Base-by-base conservation (phyloP, 2,888 invertebrate genomes). In the Monopis laevigella region DNA sequence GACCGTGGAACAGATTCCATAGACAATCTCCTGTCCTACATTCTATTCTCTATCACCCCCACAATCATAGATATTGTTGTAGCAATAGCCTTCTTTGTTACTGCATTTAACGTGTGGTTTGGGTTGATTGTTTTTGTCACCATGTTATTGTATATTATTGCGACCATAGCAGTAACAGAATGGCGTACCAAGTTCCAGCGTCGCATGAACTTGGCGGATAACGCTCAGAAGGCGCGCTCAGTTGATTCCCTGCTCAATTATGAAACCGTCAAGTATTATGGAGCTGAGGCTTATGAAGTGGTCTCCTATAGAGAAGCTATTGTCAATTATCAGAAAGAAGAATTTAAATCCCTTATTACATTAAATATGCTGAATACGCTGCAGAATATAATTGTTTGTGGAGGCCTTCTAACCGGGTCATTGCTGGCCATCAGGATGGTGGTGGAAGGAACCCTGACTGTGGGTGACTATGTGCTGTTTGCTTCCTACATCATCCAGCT, bases 241-340 rank as follows among this genome's bases (percentile, higher is more conserved):
- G 96, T 98, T 0, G 98, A 99, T 70, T 98, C 98, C 0, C 74
- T 99, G 41, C 83, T 98, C 10, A 99, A 99, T 78, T 98, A 96
- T 73, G 98, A 99, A 80, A 98, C 98, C 1, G 98, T 98, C 0
- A 99, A 99, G 65, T 98, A 98, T 73, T 98, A 98, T 62, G 93
- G 93, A 3, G 96, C 96, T 1, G 98, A 98, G 64, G 62, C 85
- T 1, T 98, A 95, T 69, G 98, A 99, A 81, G 92, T 95, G 0
- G 73, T 89, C 10, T 84, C 90, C 8, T 98, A 96, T 61, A 83
- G 86, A 47, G 88, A 88, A 12, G 90, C 96, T n/a, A 92, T 98
- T 51, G 60, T 89, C 2, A 86, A 88, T 46, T 98, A 84, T 65
- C 77, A 95, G 89, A 83, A 77, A 63, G 93, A 95, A 67, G 98